A percentile compares a stretch with the other conserved stretches of the same genome.
These are phyloP conservation scores for Podocnemis expansa DNA, from an alignment of 2,113 vertebrate genomes.

Conservation along the genomic window DNA sequence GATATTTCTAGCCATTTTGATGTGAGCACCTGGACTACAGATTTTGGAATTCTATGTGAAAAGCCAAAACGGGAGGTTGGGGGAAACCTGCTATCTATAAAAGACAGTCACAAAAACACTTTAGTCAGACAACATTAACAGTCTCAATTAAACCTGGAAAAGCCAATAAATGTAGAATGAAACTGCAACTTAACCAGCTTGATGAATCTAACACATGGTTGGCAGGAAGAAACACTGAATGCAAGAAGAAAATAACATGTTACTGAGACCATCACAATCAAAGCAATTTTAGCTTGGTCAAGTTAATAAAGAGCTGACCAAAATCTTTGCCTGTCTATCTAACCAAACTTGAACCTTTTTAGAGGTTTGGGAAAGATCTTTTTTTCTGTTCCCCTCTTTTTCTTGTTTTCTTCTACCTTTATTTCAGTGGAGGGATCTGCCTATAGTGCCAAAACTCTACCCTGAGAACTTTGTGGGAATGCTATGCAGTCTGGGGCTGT, in stretches of 20 bases:
- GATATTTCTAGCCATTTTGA: constrained; percentile 68
- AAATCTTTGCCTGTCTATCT: not conserved
- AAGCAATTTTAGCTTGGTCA: not conserved
- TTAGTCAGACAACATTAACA: constrained; percentile 66
- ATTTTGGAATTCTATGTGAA: constrained; percentile 73
- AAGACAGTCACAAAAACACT: constrained; percentile 73
- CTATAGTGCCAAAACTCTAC: not conserved
- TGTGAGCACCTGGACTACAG: constrained; percentile 73
- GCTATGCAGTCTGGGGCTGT: not conserved
- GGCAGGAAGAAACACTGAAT: not conserved
- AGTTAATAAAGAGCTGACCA: not conserved
- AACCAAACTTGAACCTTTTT: not conserved
- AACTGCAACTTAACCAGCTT: constrained; percentile 40
- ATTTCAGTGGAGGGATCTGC: not conserved
- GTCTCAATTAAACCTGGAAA: constrained; percentile 65
- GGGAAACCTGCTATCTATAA: constrained; percentile 74
- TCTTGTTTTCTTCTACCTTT: not conserved
- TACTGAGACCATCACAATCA: not conserved
- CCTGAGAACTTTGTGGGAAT: not conserved
- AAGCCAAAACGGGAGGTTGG: constrained; percentile 55
- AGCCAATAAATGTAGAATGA: constrained; percentile 58
- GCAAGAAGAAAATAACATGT: not conserved
- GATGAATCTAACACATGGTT: not conserved
- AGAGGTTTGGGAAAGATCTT: not conserved
- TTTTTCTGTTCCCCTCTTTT: not conserved